Evolutionary conservation across 2,797 vertebrate species (phyloP).

Genomic region (Neomorphus geoffroyi): DNA sequence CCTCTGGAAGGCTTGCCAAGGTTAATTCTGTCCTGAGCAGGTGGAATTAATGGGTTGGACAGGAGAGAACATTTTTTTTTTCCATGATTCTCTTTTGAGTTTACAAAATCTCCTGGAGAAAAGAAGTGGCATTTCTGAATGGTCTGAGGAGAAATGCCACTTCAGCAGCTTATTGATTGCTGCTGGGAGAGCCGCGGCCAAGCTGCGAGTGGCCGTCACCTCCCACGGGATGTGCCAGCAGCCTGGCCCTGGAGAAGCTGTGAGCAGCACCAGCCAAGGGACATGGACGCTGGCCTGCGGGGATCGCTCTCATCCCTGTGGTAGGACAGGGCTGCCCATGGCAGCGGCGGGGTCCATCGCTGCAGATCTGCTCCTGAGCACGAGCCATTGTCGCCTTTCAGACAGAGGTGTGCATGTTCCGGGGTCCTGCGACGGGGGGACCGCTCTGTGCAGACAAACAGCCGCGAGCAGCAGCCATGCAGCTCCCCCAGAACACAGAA

Average conservation of each 20-base stretch:
- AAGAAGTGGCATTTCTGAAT: not conserved
- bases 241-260: not conserved
- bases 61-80: slow-evolving; percentile 58
- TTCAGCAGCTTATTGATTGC: not conserved
- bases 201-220: not conserved
- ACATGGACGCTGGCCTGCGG: accelerated
- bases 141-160: not conserved
- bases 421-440: too few species aligned
- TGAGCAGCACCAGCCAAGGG: accelerated
- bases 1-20: slow-evolving; percentile 93
- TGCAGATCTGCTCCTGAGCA: too few species aligned
- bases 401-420: too few species aligned
- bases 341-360: too few species aligned
- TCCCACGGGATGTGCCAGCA: accelerated
- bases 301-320: accelerated
- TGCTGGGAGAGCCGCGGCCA: accelerated
- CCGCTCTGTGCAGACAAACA: not conserved
- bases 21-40: slow-evolving; percentile 91
- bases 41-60: slow-evolving; percentile 86
- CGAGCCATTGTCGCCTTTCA: too few species aligned
- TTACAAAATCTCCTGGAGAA: slow-evolving; percentile 63
- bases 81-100: slow-evolving; percentile 66
- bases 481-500: accelerated
- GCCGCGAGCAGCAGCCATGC: accelerated
- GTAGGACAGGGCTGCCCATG: not conserved